These are phyloP conservation scores for Drosophila insularis DNA, from an alignment of 1,140 invertebrate genomes.

Conservation along the genomic window DNA sequence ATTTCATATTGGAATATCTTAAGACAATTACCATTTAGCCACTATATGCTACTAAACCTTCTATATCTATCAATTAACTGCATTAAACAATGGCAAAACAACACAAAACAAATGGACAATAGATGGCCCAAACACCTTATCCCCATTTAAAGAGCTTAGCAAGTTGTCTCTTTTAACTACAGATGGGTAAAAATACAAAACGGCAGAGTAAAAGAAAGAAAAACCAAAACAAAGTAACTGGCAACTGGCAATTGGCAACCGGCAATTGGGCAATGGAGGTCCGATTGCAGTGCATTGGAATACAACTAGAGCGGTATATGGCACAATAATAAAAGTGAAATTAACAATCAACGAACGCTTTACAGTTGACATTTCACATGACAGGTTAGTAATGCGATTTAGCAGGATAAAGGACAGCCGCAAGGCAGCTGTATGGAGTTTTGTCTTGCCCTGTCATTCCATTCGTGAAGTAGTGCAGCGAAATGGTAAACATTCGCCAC, in stretches of 20 bases:
- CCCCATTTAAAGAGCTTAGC: conserved; percentile 52
- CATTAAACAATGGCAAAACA: conserved; percentile 32
- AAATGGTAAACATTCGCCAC: conserved; percentile 22
- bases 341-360: conserved; percentile 82
- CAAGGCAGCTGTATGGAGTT: conserved; percentile 24
- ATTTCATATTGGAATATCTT: too few relatives aligned
- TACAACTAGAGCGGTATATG: conserved; percentile 19
- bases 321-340: conserved; percentile 77
- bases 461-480: conserved; percentile 34
- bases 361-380: conserved; percentile 82
- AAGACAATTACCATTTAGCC: too few relatives aligned
- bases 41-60: conserved; percentile 9
- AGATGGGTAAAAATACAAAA: conserved; percentile 25
- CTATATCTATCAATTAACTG: conserved; percentile 9
- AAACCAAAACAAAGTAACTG: conserved; percentile 51
- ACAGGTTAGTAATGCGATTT: conserved; percentile 82
- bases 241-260: conserved; percentile 47
- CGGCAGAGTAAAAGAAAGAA: neutral
- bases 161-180: conserved; percentile 26
- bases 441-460: conserved; percentile 16
- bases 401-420: conserved; percentile 80
- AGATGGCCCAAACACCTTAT: conserved; percentile 37
- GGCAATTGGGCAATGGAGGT: conserved; percentile 44
- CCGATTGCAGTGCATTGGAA: conserved; percentile 30
- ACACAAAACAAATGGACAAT: conserved; percentile 38